These are phyloP conservation scores for Melinopterus prodromus DNA, from an alignment of 2,888 invertebrate genomes.

Conservation along the genomic window DNA sequence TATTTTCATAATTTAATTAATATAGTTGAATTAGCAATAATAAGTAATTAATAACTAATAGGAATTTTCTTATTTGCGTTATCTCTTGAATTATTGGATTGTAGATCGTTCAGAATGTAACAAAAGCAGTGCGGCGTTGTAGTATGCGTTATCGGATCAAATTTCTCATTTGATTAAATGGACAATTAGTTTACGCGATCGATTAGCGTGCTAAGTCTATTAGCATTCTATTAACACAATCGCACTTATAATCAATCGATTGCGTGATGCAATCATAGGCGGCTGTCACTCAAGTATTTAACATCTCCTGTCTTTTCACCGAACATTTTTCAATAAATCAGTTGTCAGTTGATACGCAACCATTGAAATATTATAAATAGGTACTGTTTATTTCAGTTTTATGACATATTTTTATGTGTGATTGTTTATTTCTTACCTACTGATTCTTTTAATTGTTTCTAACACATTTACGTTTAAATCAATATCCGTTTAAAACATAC, in stretches of 20 bases:
- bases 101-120: background rate
- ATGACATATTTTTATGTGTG: too few species aligned
- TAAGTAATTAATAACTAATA: too few species aligned
- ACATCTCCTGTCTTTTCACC: background rate
- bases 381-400: too few species aligned
- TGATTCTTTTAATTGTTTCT: too few species aligned
- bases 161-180: conserved; percentile 21
- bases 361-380: background rate
- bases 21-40: too few species aligned
- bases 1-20: too few species aligned
- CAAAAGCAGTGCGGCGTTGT: background rate
- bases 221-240: conserved; percentile 24
- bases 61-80: background rate
- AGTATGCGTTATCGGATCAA: conserved; percentile 6
- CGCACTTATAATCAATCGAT: conserved; percentile 24
- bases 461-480: too few species aligned
- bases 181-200: conserved; percentile 21
- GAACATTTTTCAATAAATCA: background rate
- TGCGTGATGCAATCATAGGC: conserved; percentile 17
- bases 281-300: conserved; percentile 8
- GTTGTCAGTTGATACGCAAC: background rate
- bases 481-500: too few species aligned
- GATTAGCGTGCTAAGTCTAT: conserved; percentile 24
- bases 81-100: background rate
- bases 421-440: too few species aligned